Percentiles rank a stretch among this genome's conserved stretches.
Conservation (phyloP, 2,797 vertebrate genomes). For the Gila robusta region DNA sequence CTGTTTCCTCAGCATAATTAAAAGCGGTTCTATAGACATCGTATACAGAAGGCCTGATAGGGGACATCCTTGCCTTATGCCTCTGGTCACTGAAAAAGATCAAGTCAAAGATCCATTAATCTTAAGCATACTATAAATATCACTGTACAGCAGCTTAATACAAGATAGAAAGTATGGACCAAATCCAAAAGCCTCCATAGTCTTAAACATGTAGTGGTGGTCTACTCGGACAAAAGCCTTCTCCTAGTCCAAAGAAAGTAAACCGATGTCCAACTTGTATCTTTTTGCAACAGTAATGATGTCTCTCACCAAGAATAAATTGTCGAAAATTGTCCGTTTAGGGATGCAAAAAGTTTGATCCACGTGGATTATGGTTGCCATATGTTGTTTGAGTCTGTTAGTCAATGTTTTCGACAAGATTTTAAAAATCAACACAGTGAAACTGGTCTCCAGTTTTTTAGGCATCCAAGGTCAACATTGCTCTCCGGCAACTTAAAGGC, state of each 20-base stretch:
- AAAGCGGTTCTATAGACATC: no score
- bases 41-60: no score
- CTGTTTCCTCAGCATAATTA: no score
- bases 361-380: neutral
- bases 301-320: slow-evolving; percentile 6
- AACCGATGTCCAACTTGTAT: neutral
- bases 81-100: neutral
- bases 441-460: neutral
- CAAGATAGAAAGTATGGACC: neutral
- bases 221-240: neutral
- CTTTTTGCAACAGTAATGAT: neutral
- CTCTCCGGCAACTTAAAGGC: neutral
- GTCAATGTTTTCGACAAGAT: no score
- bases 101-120: neutral
- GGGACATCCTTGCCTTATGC: neutral
- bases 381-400: no score
- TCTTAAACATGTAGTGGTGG: neutral
- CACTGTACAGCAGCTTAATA: neutral
- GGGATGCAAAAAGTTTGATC: slow-evolving; percentile 1
- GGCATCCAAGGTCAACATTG: neutral
- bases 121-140: slow-evolving; percentile 1
- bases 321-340: neutral
- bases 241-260: neutral
- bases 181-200: neutral
- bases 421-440: no score